Percentiles rank a stretch among this genome's conserved stretches.
phyloP scores from a whole-genome alignment of 2,797 vertebrate species.

The Protosalanx chinensis region DNA sequence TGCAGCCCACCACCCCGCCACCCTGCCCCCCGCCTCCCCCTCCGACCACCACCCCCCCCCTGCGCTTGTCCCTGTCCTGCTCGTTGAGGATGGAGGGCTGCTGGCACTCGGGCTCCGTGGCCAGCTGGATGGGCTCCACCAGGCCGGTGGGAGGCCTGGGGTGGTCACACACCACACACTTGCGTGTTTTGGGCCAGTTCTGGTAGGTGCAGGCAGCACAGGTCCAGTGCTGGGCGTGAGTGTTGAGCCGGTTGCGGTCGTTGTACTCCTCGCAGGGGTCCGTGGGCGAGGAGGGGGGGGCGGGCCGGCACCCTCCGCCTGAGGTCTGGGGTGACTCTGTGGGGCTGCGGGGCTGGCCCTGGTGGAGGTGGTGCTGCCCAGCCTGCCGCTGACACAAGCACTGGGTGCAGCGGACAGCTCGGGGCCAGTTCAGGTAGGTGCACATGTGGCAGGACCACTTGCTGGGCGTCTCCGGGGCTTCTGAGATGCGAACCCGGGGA shows the following conservation, averaged over 20 bases:
- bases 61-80: conserved; percentile 77
- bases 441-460: conserved; percentile 99
- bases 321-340: conserved; percentile 95
- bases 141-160: conserved; percentile 86
- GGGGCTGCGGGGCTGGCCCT: conserved; percentile 80
- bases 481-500: conserved; percentile 86
- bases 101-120: conserved; percentile 65
- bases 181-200: conserved; percentile 92
- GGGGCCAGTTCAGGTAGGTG: conserved; percentile 98
- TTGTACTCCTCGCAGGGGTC: conserved; percentile 98
- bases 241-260: conserved; percentile 94
- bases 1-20: conserved; percentile 75
- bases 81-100: conserved; percentile 83
- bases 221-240: conserved; percentile 89
- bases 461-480: conserved; percentile 83
- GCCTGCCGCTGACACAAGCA: conserved; percentile 90
- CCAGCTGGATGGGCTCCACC: conserved; percentile 86
- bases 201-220: conserved; percentile 95
- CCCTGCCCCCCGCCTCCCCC: conserved; percentile 56
- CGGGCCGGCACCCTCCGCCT: conserved; percentile 82
- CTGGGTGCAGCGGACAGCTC: conserved; percentile 98
- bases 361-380: conserved; percentile 62
- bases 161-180: conserved; percentile 96
- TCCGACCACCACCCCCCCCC: conserved; percentile 49
- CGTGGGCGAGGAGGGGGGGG: conserved; percentile 69